Evolutionary conservation across 1,140 invertebrate genomes (phyloP), one percentile per base, ranked within the genome.

Genomic region (Hyles euphorbiae): DNA sequence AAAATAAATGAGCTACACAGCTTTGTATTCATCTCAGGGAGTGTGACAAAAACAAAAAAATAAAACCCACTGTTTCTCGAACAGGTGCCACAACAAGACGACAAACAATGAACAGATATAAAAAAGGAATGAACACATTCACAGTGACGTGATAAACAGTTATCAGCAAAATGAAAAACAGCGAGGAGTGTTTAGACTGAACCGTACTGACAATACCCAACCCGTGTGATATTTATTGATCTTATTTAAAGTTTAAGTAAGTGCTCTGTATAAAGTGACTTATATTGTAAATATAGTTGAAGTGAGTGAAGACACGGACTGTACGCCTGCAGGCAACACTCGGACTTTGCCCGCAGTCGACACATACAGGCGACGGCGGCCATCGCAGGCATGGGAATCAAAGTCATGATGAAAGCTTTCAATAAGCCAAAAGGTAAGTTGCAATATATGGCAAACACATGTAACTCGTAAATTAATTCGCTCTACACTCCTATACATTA

Each of bases 391-490:
- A 90, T 90, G 89, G 88, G 89, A 89, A 89, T 90, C 86, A 89
- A 90, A 84, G 84, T 88, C 81, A 89, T 89, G 84, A 90, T 90
- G 89, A 90, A 90, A 89, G 86, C 89, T 89, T 89, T 90, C 83
- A 89, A 83, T 83, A 89, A 89, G 87, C 89, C 88, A 69, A 90
- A 89, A 89, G 89, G 89, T 90, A 67, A 85, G 81, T 77, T 54
- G 47, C 22, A 34, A 32, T 47, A 56, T 7, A 53, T 3, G 46
- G 46, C n/a, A 11, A 5, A 48, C n/a, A n/a, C 12, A 10, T n/a
- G 46, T 48, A 11, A 40, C 36, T 40, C 36, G 8, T 40, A 40
- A 40, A 40, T 8, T 40, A 40, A 40, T 5, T 40, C 36, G 36
- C 36, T 22, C 22, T 22, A 22, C 22, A 22, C 22, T 22, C 22